phyloP scores from a whole-genome alignment of 2,888 invertebrate species.

The Anoplius nigerrimus region DNA sequence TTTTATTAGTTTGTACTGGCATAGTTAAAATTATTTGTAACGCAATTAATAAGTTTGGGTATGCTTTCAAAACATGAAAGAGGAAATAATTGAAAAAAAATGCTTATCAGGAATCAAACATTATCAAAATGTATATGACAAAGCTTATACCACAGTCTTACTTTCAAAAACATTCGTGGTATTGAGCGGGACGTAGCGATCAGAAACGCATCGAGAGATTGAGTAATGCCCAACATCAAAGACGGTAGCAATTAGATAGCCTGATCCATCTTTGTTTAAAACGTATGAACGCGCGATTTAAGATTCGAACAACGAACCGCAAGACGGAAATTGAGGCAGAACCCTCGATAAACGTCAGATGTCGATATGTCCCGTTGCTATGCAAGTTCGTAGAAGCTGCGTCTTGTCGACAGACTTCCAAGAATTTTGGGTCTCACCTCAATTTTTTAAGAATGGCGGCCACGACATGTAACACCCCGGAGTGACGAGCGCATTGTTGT shows the following conservation, averaged over 20 bases:
- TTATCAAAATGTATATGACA: slow-evolving; percentile 19
- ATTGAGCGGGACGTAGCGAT: slow-evolving; percentile 15
- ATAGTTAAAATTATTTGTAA: slow-evolving; percentile 34
- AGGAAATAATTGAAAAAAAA: slow-evolving; percentile 23
- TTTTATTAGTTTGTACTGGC: slow-evolving; percentile 39
- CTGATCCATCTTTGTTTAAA: slow-evolving; percentile 26
- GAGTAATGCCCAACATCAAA: slow-evolving; percentile 23
- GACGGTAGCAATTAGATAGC: slow-evolving; percentile 24
- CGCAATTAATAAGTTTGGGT: slow-evolving; percentile 34
- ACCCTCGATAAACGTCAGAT: slow-evolving; percentile 21
- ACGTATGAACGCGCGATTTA: slow-evolving; percentile 16
- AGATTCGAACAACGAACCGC: slow-evolving; percentile 3
- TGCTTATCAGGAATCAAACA: slow-evolving; percentile 20
- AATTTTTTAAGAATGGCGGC: no score
- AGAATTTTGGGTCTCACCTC: slow-evolving; percentile 12
- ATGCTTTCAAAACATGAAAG: slow-evolving; percentile 34
- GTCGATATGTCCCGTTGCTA: slow-evolving; percentile 17
- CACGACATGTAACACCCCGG: no score
- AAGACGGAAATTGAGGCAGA: slow-evolving; percentile 20
- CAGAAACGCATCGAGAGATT: slow-evolving; percentile 25
- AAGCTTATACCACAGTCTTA: slow-evolving; percentile 21
- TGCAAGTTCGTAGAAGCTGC: slow-evolving; percentile 21
- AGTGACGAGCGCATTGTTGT: no score
- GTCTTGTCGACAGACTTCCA: not conserved
- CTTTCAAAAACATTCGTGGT: slow-evolving; percentile 20